Evolutionary conservation across 1,140 invertebrate species (phyloP).

Genomic region (Drosophila gunungcola): DNA sequence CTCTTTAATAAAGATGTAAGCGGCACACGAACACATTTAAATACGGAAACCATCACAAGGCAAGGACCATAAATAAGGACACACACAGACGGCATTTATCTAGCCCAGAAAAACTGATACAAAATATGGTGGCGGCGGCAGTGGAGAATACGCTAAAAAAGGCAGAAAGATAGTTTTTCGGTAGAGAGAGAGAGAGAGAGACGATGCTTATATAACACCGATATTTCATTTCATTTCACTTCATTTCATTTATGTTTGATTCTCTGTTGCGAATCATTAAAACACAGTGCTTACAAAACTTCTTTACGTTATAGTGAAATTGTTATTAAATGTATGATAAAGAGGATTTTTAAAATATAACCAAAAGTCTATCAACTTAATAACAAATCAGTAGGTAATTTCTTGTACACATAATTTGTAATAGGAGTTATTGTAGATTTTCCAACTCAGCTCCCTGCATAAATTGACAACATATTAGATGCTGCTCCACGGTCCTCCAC

Average conservation of each 20-base stretch:
- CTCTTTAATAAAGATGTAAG: conserved; percentile 70
- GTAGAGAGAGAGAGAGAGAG: not conserved
- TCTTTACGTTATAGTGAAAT: too few species aligned
- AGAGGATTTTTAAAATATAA: too few species aligned
- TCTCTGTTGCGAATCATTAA: too few species aligned
- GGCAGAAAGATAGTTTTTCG: conserved; percentile 35
- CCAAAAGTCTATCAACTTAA: too few species aligned
- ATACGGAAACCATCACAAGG: conserved; percentile 33
- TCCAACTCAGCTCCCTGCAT: conserved; percentile 24
- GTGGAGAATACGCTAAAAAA: not conserved
- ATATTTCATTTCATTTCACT: conserved; percentile 27
- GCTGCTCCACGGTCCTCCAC: conserved; percentile 1
- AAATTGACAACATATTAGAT: conserved; percentile 39
- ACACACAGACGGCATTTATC: conserved; percentile 53
- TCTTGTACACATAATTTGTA: not conserved
- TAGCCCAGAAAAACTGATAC: conserved; percentile 16
- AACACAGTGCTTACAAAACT: too few species aligned
- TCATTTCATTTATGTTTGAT: conserved; percentile 5
- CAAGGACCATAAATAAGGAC: conserved; percentile 70
- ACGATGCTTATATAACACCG: conserved; percentile 25
- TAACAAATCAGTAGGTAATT: too few species aligned
- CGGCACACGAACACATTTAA: conserved; percentile 9
- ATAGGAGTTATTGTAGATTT: not conserved
- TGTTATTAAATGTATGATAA: too few species aligned
- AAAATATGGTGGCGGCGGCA: conserved; percentile 1